phyloP scores from a whole-genome alignment of 2,888 invertebrate genomes.

The Meteorus colon region DNA sequence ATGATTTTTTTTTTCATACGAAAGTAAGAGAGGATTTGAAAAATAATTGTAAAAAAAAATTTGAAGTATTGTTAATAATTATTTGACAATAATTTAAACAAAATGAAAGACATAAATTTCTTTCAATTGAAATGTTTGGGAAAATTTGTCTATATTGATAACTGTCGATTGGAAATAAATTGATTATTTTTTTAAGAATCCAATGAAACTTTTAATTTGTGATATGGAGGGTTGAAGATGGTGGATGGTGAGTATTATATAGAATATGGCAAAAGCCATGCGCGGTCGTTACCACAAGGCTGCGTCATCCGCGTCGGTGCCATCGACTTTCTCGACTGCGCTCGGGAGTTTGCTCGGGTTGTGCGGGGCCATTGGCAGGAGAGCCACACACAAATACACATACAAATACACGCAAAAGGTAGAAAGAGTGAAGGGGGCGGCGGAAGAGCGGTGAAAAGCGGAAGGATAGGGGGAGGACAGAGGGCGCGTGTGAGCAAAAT shows the following conservation, averaged over 20 bases:
- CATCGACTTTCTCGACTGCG: conserved; percentile 42
- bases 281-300: conserved; percentile 40
- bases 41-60: too few species aligned
- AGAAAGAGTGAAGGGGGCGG: conserved; percentile 44
- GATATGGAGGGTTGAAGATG: background rate
- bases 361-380: conserved; percentile 28
- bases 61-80: too few species aligned
- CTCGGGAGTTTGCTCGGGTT: conserved; percentile 44
- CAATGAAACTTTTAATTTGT: background rate
- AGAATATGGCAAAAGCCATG: conserved; percentile 6
- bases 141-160: too few species aligned
- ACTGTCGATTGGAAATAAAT: too few species aligned
- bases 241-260: background rate
- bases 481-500: background rate
- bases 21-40: too few species aligned
- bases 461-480: conserved; percentile 14
- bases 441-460: conserved; percentile 45
- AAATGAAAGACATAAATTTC: too few species aligned
- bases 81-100: too few species aligned
- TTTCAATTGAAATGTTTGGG: too few species aligned
- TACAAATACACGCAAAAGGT: background rate
- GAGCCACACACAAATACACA: conserved; percentile 19
- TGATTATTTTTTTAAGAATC: background rate
- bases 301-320: conserved; percentile 40
- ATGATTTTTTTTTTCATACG: too few species aligned